Evolutionary conservation across 2,113 vertebrate species (phyloP), one percentile per base, ranked within the genome.

Genomic region (Cyprinodon variegatus): DNA sequence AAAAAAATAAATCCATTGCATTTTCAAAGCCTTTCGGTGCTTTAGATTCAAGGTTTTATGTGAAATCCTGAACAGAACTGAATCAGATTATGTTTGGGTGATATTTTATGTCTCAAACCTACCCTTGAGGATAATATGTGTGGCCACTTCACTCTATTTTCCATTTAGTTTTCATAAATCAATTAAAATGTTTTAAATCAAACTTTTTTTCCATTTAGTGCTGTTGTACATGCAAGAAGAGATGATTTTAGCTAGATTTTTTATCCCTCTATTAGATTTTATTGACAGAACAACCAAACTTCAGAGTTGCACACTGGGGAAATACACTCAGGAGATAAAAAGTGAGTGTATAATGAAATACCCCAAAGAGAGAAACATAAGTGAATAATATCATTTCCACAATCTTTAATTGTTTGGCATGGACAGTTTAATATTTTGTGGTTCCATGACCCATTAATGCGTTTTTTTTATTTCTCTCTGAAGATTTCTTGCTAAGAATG

Each of bases 401-500:
- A 50, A 9, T 41, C 29, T 41, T 41, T 41, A 11, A 45, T 53
- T 20, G 15, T 20, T 53, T 53, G 17, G 50, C 9, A 11, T 12
- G 13, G 36, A 62, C 14, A 13, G n/a, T 13, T 65, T 3, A 65
- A 29, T 20, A 45, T 3, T 36, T 66, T 11, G 11, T 45, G 11
- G 6, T 29, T 46, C 15, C 40, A 29, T 12, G 41, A 45, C 64
- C 22, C 64, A 66, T 66, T 6, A 66, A 29, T 1, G 64, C 41
- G 11, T 46, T 66, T 11, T 46, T 66, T 15, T 40, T 66, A 12
- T 66, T 66, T 15, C 64, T 66, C 4, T 66, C 64, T 15, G 64
- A 43, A 93, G 91, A 57, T 93, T 94, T n/a, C 90, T 81, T 1
- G 89, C 91, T 2, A 94, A 62, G 63, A 94, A 94, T 2, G 93